A percentile compares a stretch with the other conserved stretches of the same genome.
phyloP scores from a whole-genome alignment of 2,888 invertebrate genomes.

The Athripsodes cinereus region DNA sequence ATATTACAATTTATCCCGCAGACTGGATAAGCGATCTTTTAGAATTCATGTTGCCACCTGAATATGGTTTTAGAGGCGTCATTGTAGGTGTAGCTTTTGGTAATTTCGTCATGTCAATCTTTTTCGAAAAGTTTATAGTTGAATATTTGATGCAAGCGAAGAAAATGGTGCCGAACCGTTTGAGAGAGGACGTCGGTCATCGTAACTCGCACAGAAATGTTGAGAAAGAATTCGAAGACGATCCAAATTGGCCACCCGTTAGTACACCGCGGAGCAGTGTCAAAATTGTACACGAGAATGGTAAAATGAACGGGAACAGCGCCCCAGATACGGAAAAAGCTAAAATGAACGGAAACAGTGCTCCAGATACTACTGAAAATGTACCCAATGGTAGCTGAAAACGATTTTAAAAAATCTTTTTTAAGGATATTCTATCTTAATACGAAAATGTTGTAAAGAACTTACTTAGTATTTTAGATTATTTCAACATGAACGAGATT shows the following conservation, averaged over 20 bases:
- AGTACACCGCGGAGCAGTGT: slow-evolving; percentile 1
- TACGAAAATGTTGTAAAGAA: no score
- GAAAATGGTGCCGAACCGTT: slow-evolving; percentile 37
- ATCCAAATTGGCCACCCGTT: slow-evolving; percentile 23
- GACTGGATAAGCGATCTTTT: slow-evolving; percentile 56
- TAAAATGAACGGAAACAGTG: no score
- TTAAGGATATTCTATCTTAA: no score
- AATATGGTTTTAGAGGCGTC: slow-evolving; percentile 51
- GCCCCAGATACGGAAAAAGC: no score
- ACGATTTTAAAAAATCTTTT: no score
- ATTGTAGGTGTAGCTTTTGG: slow-evolving; percentile 46
- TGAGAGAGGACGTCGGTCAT: slow-evolving; percentile 36
- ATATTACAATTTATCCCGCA: slow-evolving; percentile 63
- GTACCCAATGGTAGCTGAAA: no score
- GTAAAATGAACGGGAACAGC: no score
- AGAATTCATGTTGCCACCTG: slow-evolving; percentile 61
- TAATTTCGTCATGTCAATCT: slow-evolving; percentile 39
- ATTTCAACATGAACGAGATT: no score
- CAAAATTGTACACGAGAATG: background rate
- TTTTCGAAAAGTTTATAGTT: slow-evolving; percentile 42
- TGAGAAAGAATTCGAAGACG: slow-evolving; percentile 19
- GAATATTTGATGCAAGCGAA: slow-evolving; percentile 43
- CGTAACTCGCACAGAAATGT: slow-evolving; percentile 18
- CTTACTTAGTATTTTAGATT: no score
- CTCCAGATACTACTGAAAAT: no score